These are phyloP conservation scores for Nycticorax nycticorax DNA, from an alignment of 2,113 vertebrate genomes.

Conservation along the genomic window DNA sequence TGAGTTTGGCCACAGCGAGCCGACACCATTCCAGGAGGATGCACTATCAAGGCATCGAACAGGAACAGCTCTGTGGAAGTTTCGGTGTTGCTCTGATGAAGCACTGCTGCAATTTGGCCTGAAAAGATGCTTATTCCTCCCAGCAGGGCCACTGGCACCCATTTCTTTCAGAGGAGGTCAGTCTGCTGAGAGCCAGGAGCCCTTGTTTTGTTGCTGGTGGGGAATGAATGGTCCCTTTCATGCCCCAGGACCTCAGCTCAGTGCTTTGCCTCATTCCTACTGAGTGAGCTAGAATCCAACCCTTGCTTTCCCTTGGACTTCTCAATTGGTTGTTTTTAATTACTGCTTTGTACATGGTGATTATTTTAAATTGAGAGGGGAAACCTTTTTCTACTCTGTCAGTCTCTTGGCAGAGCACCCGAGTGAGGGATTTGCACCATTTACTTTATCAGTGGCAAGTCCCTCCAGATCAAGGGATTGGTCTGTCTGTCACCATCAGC, in stretches of 20 bases:
- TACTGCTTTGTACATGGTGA: not conserved
- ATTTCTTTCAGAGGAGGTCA: not conserved
- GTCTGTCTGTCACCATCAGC: not conserved
- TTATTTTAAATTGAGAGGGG: not conserved
- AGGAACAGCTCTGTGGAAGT: not conserved
- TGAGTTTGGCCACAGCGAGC: not conserved
- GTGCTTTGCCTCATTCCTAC: not conserved
- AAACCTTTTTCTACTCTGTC: not conserved
- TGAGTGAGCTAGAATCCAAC: not conserved
- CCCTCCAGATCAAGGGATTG: not conserved
- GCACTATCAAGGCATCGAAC: not conserved
- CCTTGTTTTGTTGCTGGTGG: not conserved
- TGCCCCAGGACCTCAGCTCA: not conserved
- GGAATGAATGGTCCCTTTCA: slow-evolving; percentile 40
- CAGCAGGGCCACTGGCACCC: not conserved
- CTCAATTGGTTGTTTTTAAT: not conserved
- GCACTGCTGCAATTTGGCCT: not conserved
- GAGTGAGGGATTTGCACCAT: not conserved
- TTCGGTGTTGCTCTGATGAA: not conserved
- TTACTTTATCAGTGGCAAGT: not conserved
- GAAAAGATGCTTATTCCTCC: not conserved
- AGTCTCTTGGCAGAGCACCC: not conserved
- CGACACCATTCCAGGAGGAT: rapidly evolving
- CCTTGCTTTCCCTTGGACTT: not conserved
- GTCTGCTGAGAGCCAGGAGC: not conserved